Evolutionary conservation across 2,888 invertebrate genomes (phyloP), one percentile per base, ranked within the genome.

Genomic region (Smittia aterrima): DNA sequence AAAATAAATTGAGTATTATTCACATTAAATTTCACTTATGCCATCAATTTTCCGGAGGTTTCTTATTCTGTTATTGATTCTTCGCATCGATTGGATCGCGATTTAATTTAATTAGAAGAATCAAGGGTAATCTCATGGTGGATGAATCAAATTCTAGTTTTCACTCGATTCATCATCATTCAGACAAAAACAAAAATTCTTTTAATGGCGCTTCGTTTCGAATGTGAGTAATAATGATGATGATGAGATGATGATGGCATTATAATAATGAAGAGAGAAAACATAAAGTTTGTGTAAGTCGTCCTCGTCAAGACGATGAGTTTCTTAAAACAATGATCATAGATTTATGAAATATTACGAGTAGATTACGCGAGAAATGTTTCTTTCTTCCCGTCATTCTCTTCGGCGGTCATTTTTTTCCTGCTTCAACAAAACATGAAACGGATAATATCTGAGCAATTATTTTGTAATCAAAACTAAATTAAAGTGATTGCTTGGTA

Each of bases 401-500:
- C 54, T n/a, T 16, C 18, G 40, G 41, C 67, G 47, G 68, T 68
- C 70, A 54, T 71, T 53, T 71, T 41, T 41, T 20, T 47, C 16
- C 47, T 13, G n/a, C n/a, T n/a, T n/a, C n/a, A n/a, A n/a, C n/a
- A n/a, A n/a, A 47, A 7, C 47, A 16, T 16, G n/a, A 3, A 16
- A 47, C 16, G 47, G 11, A 32, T 66, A 6, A 66, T 54, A 54
- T 73, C 64, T 64, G 40, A 40, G 64, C 72, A 73, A 73, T 73
- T 73, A 73, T 73, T 73, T 73, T 62, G 64, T 64, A 73, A 73
- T 73, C 72, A 73, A 73, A 73, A 47, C 20, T 64, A 73, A 38
- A 73, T 73, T 73, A 73, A 62, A 41, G 22, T 73, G 54, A 73
- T 73, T 73, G 72, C 47, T 62, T 18, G 25, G 72, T 64, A 64